Evolutionary conservation across 2,113 vertebrate genomes (phyloP), one percentile per base, ranked within the genome.

Genomic region (Thryonomys swinderianus): DNA sequence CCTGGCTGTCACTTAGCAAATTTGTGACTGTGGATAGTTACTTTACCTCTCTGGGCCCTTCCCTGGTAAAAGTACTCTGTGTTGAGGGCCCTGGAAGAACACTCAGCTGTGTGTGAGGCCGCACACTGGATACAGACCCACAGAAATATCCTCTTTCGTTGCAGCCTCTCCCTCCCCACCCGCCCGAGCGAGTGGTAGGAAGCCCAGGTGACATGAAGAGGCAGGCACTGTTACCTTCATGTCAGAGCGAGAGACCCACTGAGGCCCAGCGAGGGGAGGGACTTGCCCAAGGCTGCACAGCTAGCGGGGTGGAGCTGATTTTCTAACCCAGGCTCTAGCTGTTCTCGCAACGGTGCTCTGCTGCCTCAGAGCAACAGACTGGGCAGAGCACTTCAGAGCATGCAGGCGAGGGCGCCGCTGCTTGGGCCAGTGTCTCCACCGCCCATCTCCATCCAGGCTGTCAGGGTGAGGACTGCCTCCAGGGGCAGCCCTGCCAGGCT

Each of bases 131-230:
- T n/a, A 4, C 55, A 53, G 34, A 48, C 48, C 34, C 42, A 32
- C 2, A 2, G 6, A 1, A 0, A 32, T 7, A 10, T 55, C 40
- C 9, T 86, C 5, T 53, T 42, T 66, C 13, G 16, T 27, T 42
- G 14, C 21, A 32, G 5, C 55, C 64, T 10, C 40, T 32, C 61
- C 12, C 8, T 53, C 4, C 64, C 48, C 78, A 74, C 34, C 27
- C n/a, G 21, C 4, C 8, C 42, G 9, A 0, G 45, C 23, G 11
- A 18, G 40, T 64, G 37, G 25, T 20, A 78, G 71, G 64, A 34
- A 13, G 40, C 21, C 32, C 40, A 11, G 21, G 25, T 34, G 40
- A 37, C 42, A 51, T 7, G 48, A 4, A 4, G 30, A 34, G 12
- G 27, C n/a, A 0, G 30, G 9, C 61, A 1, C 45, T 57, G 32